Conservation (phyloP, 2,797 vertebrate genomes). For the Simalia tracyae region DNA sequence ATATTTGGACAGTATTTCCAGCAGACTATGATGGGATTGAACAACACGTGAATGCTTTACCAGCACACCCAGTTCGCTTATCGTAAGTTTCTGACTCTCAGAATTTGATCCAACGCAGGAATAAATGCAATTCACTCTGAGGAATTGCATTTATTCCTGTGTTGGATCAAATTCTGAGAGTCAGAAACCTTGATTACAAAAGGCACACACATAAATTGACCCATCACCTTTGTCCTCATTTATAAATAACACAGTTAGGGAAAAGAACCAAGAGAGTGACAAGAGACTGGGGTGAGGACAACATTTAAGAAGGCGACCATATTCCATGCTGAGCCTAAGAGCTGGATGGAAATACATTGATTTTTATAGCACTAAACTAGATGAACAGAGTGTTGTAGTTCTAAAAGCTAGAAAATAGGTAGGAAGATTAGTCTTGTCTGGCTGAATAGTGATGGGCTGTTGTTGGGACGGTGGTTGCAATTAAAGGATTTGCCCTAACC, state of each 20-base stretch:
- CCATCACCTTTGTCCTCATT: not conserved
- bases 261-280: not conserved
- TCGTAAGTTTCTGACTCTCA: too few relatives aligned
- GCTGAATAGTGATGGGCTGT: not conserved
- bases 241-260: not conserved
- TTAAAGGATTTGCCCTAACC: not conserved
- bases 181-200: not conserved
- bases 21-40: not conserved
- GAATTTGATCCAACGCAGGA: too few relatives aligned
- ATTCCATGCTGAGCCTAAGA: not conserved
- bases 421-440: not conserved
- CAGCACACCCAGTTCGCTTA: not conserved
- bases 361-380: not conserved
- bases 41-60: not conserved
- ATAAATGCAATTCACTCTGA: too few relatives aligned
- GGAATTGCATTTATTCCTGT: not conserved
- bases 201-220: not conserved
- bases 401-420: not conserved
- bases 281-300: not conserved
- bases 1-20: not conserved
- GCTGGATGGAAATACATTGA: not conserved
- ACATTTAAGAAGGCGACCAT: not conserved
- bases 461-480: not conserved
- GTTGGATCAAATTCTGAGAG: not conserved
- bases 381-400: not conserved